Base-by-base conservation (phyloP, 1,140 invertebrate genomes). In the Cyphomyrmex costatus region DNA sequence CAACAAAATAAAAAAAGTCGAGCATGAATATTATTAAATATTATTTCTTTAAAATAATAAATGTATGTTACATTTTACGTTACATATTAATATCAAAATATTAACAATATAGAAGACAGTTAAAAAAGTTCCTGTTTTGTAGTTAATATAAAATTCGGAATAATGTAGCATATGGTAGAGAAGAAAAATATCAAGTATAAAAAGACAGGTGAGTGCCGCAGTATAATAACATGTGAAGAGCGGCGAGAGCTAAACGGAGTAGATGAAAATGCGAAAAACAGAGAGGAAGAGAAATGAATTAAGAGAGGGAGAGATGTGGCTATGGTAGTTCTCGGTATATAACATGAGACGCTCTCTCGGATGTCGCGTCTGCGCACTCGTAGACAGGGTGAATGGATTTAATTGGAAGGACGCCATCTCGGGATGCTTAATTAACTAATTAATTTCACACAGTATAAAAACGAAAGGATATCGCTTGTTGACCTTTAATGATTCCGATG, bases 371-470 rank as follows among this genome's bases (percentile, higher is more conserved):
- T 89, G 90, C 91, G 89, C 88, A 80, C 53, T 91, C 80, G 82
- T 73, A 70, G 86, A 89, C 90, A 87, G 74, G 73, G 79, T 86
- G 66, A 74, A 80, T 65, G 91, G 92, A 93, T 95, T 95, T 95
- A 95, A 95, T 94, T 95, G 93, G 94, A 95, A 88, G 86, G 93
- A 93, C 92, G 93, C 88, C 92, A 90, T 93, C 76, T 90, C 90
- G 86, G 84, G 88, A 86, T 92, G 92, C 90, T 94, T 94, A 94
- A 94, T 94, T 93, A 94, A 94, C 92, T 94, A 95, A 95, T 95
- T 95, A 94, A 94, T 94, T 94, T 95, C 92, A 91, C 92, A 89
- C 90, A 80, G 88, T 68, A 91, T 89, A 92, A 92, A 92, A 88
- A 90, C 87, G 74, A 86, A 88, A 86, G 88, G 78, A 86, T 84